Conservation (phyloP, 2,888 invertebrate genomes). For the Metellina segmentata region DNA sequence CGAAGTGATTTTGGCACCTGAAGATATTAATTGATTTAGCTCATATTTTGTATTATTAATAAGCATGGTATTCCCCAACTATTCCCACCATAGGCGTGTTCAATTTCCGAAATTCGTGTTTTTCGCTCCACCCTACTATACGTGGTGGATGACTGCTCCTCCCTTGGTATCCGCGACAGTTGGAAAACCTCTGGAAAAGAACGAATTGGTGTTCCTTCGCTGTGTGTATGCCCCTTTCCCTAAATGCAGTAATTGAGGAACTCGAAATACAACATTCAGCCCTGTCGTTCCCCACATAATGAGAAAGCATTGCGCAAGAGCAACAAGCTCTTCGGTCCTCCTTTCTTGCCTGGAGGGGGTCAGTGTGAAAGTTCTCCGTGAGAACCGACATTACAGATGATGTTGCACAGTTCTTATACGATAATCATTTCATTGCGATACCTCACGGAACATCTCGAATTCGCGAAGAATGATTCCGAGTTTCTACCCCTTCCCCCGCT, state of each 20-base stretch:
- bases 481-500: not conserved
- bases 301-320: not conserved
- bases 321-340: not conserved
- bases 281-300: not conserved
- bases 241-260: not conserved
- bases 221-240: not conserved
- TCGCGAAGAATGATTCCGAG: not conserved
- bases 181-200: too few species aligned
- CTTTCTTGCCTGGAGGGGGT: not conserved
- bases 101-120: too few species aligned
- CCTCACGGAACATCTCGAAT: not conserved
- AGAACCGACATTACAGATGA: not conserved
- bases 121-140: too few species aligned
- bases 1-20: too few species aligned
- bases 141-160: too few species aligned
- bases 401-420: not conserved
- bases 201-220: not conserved
- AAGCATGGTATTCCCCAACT: too few species aligned
- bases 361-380: slow-evolving; percentile 4
- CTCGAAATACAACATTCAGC: slow-evolving; percentile 1
- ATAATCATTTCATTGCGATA: slow-evolving; percentile 19
- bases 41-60: too few species aligned
- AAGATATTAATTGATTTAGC: too few species aligned
- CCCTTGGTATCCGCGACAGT: too few species aligned
- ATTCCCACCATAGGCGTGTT: too few species aligned